Conservation (phyloP, 2,113 vertebrate genomes). For the Tursiops truncatus region DNA sequence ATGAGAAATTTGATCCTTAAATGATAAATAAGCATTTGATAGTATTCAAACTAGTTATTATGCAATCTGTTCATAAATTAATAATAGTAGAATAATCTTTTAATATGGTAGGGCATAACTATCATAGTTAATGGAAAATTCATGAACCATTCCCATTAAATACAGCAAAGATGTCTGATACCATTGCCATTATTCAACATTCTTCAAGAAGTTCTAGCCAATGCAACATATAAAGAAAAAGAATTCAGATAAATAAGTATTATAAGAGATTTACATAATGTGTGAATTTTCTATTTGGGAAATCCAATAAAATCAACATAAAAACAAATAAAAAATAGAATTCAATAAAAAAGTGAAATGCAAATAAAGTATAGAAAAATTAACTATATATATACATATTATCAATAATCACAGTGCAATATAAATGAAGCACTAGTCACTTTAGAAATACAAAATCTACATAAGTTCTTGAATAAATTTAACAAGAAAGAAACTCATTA, state of each 20-base stretch:
- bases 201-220: background rate
- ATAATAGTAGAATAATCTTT: background rate
- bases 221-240: constrained; percentile 1
- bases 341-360: background rate
- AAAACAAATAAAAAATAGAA: background rate
- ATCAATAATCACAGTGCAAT: background rate
- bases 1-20: background rate
- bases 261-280: background rate
- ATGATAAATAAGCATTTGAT: background rate
- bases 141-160: background rate
- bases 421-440: background rate
- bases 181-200: background rate
- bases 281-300: background rate
- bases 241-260: background rate
- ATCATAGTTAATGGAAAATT: background rate
- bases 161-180: background rate
- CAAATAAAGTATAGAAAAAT: constrained; percentile 1
- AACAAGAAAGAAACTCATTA: background rate
- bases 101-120: background rate
- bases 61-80: background rate
- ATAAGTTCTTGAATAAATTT: background rate
- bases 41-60: background rate
- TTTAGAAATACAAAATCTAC: background rate
- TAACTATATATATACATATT: background rate
- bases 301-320: background rate